Evolutionary conservation across 2,888 invertebrate genomes (phyloP), one percentile per base, ranked within the genome.

Genomic region (Parthenolecanium corni): DNA sequence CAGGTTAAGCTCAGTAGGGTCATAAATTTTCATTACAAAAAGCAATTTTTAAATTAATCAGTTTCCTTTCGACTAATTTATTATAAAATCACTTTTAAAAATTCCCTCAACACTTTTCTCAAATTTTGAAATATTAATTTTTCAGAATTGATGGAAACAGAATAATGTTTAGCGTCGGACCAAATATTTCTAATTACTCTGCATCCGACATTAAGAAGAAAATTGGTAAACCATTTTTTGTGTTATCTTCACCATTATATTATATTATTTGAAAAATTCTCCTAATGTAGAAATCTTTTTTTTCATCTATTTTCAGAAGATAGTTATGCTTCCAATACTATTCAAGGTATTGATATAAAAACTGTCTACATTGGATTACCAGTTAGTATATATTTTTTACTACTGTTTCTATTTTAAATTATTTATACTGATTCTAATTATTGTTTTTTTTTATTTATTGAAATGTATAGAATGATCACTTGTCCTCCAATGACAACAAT

Each of bases 141-240:
- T 79, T 62, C 71, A 84, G 89, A 66, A 83, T 87, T 65, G 85
- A 85, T 68, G 78, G 80, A 16, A 83, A 84, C 66, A 86, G 87
- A 74, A 85, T 92, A 0, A 83, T 82, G 0, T 89, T 87, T 72
- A 84, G 81, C 76, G 85, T 88, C 1, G 78, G 78, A 64, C 79
- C 80, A 56, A 84, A 84, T 68, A 77, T 31, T 14, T 9, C 21
- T 24, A 42, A 52, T 14, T 31, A 40, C 14, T 20, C 62, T 18
- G 62, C 62, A 1, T n/a, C 12, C 21, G 53, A 52, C 42, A 44
- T 62, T 3, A 42, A 52, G 44, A 38, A 44, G 11, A 24, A 40
- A 18, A 62, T 62, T n/a, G 52, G 62, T 61, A 61, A 42, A 42
- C n/a, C n/a, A n/a, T n/a, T n/a, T n/a, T 52, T 3, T 18, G 14